Conservation (phyloP, 2,797 vertebrate genomes). For the Prionace glauca region DNA sequence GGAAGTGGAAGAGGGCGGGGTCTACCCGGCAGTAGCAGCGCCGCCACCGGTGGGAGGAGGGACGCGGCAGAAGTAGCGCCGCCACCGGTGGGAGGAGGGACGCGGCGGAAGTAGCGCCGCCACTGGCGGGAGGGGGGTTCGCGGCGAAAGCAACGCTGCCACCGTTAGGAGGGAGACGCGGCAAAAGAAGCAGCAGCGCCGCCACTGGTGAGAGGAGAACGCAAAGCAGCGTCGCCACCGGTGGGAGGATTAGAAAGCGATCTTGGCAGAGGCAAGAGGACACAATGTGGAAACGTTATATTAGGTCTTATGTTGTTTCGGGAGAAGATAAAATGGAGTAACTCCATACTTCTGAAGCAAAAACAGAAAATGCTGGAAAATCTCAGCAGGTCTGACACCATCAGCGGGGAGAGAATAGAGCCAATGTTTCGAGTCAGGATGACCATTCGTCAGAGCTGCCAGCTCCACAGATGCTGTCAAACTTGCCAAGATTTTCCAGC, state of each 20-base stretch:
- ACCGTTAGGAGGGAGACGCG: not conserved
- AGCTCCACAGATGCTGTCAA: too few species aligned
- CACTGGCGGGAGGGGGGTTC: not conserved
- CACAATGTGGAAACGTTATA: not conserved
- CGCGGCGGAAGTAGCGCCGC: not conserved
- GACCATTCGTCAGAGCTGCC: too few species aligned
- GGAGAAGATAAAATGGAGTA: not conserved
- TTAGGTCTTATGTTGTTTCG: too few species aligned
- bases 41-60: not conserved
- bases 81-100: not conserved
- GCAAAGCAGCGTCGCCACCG: too few species aligned
- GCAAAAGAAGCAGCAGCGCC: not conserved
- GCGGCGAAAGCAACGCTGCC: not conserved
- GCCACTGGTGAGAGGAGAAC: not conserved
- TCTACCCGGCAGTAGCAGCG: not conserved
- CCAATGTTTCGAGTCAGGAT: too few species aligned
- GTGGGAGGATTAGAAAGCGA: not conserved
- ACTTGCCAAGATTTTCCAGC: too few species aligned
- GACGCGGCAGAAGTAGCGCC: not conserved
- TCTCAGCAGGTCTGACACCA: too few species aligned
- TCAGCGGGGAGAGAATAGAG: too few species aligned
- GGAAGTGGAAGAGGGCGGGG: not conserved
- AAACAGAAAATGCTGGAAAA: too few species aligned
- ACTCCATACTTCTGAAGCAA: too few species aligned
- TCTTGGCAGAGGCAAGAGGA: not conserved